A percentile compares a stretch with the other conserved stretches of the same genome.
phyloP scores from a whole-genome alignment of 2,797 vertebrate genomes.

The Clarias platycephalus region DNA sequence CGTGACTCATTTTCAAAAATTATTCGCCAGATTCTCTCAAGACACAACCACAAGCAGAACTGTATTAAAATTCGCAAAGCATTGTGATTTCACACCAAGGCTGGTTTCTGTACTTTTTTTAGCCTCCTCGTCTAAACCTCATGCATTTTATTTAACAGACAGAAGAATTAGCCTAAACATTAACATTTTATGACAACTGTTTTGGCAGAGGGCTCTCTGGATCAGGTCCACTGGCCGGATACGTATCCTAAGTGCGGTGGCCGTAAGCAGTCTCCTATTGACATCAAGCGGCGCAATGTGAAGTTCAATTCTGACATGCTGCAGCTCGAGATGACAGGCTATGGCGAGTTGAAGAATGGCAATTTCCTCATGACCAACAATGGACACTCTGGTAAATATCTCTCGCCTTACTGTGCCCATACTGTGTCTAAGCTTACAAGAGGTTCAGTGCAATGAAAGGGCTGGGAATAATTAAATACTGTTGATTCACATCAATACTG shows the following conservation, averaged over 20 bases:
- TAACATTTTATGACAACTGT: not conserved
- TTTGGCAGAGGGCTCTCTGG: constrained; percentile 74
- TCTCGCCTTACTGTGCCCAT: not conserved
- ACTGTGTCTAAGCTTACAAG: not conserved
- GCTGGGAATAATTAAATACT: not conserved
- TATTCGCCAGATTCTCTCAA: not conserved
- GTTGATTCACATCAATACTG: not conserved
- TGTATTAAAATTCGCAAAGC: not conserved
- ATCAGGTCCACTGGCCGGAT: constrained; percentile 81
- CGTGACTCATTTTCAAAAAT: not conserved
- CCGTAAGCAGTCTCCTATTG: constrained; percentile 82
- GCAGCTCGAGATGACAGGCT: constrained; percentile 76
- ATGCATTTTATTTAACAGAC: not conserved
- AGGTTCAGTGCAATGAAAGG: not conserved
- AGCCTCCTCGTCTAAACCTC: not conserved
- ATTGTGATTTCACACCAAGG: not conserved
- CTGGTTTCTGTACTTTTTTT: not conserved
- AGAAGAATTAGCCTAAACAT: not conserved
- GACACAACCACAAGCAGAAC: not conserved
- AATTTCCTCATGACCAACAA: constrained; percentile 83
- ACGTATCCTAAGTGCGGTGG: constrained; percentile 78
- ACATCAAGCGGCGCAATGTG: constrained; percentile 80
- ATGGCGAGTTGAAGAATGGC: constrained; percentile 63
- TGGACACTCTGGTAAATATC: constrained; percentile 82
- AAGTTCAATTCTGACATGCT: constrained; percentile 70